Conservation (phyloP, 2,888 invertebrate genomes). For the Ophion slaviceki region DNA sequence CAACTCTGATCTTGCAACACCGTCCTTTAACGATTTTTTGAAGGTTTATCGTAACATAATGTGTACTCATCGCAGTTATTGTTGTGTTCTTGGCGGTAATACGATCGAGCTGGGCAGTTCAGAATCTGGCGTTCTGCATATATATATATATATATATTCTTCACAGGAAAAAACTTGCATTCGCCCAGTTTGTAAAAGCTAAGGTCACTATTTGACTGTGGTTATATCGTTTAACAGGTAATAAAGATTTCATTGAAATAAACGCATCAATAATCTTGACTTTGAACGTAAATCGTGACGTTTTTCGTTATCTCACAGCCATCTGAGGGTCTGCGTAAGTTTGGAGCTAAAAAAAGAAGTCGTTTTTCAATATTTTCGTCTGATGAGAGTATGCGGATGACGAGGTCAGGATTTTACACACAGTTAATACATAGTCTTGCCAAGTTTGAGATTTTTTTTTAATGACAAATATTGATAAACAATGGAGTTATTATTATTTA, state of each 20-base stretch:
- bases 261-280: neutral
- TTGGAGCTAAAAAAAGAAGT: neutral
- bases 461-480: no score
- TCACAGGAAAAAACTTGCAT: conserved; percentile 56
- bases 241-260: conserved; percentile 81
- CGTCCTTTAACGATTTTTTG: conserved; percentile 16
- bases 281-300: neutral
- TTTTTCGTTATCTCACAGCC: neutral
- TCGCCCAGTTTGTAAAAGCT: conserved; percentile 75
- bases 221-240: conserved; percentile 75
- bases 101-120: conserved; percentile 30
- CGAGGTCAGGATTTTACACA: no score
- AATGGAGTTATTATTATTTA: no score
- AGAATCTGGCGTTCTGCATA: conserved; percentile 48
- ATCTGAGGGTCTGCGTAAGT: neutral
- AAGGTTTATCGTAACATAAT: neutral
- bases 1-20: neutral
- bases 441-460: no score
- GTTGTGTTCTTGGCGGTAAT: neutral
- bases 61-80: neutral
- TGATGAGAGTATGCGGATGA: no score
- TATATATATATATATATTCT: conserved; percentile 45
- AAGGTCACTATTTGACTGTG: conserved; percentile 79
- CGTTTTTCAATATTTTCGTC: no score
- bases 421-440: no score